phyloP scores from a whole-genome alignment of 2,113 vertebrate species.

The Leptosomus discolor region DNA sequence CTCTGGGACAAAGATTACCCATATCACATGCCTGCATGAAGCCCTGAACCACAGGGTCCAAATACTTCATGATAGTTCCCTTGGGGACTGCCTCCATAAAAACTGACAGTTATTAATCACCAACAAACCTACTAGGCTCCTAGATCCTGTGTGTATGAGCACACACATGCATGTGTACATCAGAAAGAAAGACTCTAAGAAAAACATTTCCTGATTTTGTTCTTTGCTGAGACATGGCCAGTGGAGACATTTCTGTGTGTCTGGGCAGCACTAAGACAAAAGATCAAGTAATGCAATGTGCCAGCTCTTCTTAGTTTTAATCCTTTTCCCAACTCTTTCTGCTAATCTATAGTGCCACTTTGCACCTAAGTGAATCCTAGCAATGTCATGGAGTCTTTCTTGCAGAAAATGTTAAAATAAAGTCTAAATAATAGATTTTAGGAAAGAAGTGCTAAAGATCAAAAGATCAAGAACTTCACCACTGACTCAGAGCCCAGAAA shows the following conservation, averaged over 20 bases:
- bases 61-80: background rate
- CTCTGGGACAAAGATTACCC: background rate
- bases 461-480: background rate
- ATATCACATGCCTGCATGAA: background rate
- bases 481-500: background rate
- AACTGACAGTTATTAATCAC: background rate
- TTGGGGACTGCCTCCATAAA: background rate
- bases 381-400: background rate
- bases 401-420: background rate
- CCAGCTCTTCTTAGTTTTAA: background rate
- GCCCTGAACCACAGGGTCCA: background rate
- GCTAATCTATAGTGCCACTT: background rate
- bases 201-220: background rate
- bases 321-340: background rate
- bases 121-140: background rate
- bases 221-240: background rate
- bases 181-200: background rate
- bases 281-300: background rate
- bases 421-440: background rate
- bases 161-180: fast-evolving
- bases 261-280: background rate
- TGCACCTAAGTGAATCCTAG: background rate
- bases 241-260: background rate
- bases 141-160: background rate
- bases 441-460: background rate